phyloP scores from a whole-genome alignment of 2,797 vertebrate species.

The Threskiornis aethiopicus region DNA sequence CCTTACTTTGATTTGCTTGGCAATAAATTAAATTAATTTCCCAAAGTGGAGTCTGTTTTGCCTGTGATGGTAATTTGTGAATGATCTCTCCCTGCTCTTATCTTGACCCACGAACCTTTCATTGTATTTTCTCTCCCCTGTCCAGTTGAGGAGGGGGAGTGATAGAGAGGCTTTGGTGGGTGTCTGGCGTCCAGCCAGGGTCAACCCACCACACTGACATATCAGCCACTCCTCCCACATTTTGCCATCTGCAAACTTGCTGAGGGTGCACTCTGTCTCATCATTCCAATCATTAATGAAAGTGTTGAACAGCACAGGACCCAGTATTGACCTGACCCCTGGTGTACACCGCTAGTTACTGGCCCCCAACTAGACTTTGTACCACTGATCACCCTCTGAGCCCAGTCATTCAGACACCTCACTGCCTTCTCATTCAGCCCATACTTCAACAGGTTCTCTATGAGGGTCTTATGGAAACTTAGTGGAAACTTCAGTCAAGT shows the following conservation, averaged over 20 bases:
- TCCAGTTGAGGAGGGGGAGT: too few species aligned
- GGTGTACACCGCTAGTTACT: neutral
- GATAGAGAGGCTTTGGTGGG: too few species aligned
- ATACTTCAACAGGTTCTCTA: neutral
- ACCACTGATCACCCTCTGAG: neutral
- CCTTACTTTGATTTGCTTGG: too few species aligned
- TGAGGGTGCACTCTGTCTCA: neutral
- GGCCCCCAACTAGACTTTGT: neutral
- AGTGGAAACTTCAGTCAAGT: neutral
- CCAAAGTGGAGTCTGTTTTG: too few species aligned
- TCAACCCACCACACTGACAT: neutral
- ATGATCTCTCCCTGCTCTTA: too few species aligned
- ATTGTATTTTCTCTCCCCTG: too few species aligned
- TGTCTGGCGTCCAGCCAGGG: too few species aligned
- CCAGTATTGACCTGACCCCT: neutral
- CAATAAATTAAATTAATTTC: too few species aligned
- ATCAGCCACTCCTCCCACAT: neutral
- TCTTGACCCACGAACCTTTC: too few species aligned
- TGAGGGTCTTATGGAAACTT: neutral
- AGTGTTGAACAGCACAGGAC: neutral
- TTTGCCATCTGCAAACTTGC: neutral
- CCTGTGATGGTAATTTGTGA: too few species aligned
- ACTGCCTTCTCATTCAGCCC: neutral
- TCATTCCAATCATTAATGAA: neutral
- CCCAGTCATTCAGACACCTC: neutral